Evolutionary conservation across 1,140 invertebrate species (phyloP).

Genomic region (Neoseiulus cucumeris): DNA sequence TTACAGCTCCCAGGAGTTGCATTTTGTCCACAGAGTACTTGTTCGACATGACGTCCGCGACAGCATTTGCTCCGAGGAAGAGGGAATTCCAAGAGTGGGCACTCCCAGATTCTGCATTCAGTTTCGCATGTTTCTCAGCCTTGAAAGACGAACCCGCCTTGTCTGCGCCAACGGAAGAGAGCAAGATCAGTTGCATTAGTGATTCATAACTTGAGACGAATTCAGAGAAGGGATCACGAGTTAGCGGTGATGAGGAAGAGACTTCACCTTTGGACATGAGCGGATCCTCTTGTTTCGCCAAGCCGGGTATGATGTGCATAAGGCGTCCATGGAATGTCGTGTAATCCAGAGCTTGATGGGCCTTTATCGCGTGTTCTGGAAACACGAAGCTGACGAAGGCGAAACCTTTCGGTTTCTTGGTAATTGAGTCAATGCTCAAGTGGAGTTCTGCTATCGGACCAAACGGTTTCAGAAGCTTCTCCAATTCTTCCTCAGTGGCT

Average conservation of each 20-base stretch:
- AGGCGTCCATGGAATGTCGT: constrained; percentile 64
- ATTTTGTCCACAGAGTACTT: constrained; percentile 71
- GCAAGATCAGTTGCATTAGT: background rate
- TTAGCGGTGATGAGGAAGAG: background rate
- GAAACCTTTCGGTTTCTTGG: constrained; percentile 77
- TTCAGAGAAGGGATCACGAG: no score
- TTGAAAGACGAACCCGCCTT: constrained; percentile 39
- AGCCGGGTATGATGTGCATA: constrained; percentile 77
- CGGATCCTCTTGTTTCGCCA: constrained; percentile 30
- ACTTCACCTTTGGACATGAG: background rate
- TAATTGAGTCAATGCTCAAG: constrained; percentile 64
- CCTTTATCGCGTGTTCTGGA: constrained; percentile 80
- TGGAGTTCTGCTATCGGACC: constrained; percentile 69
- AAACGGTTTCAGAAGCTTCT: constrained; percentile 61
- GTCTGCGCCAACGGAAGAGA: no score
- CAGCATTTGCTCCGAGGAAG: constrained; percentile 79
- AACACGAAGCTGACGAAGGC: constrained; percentile 79
- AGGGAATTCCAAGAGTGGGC: constrained; percentile 91
- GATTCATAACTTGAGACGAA: background rate
- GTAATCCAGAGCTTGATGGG: constrained; percentile 69
- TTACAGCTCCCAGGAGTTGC: constrained; percentile 31
- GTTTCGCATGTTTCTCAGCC: constrained; percentile 56
- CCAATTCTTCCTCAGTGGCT: constrained; percentile 66
- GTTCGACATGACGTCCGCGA: constrained; percentile 71
- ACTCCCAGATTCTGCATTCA: constrained; percentile 43